Base-by-base conservation (phyloP, 1,140 invertebrate genomes). In the Heliothis virescens region DNA sequence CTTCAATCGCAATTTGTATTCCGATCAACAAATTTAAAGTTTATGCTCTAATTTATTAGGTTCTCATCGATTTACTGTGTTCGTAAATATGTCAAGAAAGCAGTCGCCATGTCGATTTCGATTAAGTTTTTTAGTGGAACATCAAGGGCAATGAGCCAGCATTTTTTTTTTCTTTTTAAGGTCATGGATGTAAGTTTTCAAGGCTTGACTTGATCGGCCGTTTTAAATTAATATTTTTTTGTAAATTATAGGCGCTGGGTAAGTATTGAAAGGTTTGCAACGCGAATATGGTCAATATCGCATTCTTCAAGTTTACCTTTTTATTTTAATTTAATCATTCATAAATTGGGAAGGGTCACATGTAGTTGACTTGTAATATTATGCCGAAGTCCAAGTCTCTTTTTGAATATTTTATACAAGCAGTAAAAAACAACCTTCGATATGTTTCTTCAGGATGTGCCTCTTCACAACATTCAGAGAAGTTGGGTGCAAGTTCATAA, bases 21-120 rank as follows among this genome's bases (percentile, higher is more conserved):
- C 2, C 16, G 34, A 9, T 48, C 47, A 21, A 48, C 41, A 67
- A 67, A 1, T 21, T 3, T 12, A 21, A 67, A 48, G 41, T 16
- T 12, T 48, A 41, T 21, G 11, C 12, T 48, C 11, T 67, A 21
- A 67, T 67, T 67, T 48, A 48, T 67, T 15, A 67, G 63, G 16
- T 67, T 18, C 63, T 67, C 63, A 18, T 67, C 63, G 63, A 48
- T 67, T 48, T 48, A 48, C 63, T 41, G 41, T 50, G 41, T 67
- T 67, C 63, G 63, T 67, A 67, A 67, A 67, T 48, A 67, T 67
- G 63, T 67, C 63, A 67, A 67, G 63, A 67, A 67, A 67, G 63
- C 63, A 48, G 63, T 67, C 41, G 63, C 12, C 63, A 67, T 67
- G 63, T 67, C 63, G 63, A 48, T 67, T 67, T 67, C 63, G 63